A percentile compares a stretch with the other conserved stretches of the same genome.
Conservation (phyloP, 2,888 invertebrate genomes). For the Geophilus truncorum region DNA sequence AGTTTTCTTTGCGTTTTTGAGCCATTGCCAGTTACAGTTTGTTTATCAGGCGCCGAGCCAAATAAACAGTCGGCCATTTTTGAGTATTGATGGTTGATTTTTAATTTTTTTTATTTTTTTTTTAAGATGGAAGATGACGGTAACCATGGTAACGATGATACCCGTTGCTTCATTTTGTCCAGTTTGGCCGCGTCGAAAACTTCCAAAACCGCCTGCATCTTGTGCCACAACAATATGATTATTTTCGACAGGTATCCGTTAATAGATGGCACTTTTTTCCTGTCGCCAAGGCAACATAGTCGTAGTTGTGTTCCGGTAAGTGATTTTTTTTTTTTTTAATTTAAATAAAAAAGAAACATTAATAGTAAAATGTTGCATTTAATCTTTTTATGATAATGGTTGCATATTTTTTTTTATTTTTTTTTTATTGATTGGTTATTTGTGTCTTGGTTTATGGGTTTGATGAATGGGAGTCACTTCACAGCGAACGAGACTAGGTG, state of each 20-base stretch:
- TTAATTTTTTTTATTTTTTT: slow-evolving; percentile 17
- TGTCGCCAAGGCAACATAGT: slow-evolving; percentile 88
- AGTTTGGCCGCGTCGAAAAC: slow-evolving; percentile 87
- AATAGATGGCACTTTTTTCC: slow-evolving; percentile 95
- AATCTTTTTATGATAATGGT: too few species aligned
- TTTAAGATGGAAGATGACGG: slow-evolving; percentile 93
- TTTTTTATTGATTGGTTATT: too few species aligned
- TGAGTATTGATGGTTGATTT: neutral
- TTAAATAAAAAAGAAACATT: neutral
- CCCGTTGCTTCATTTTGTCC: slow-evolving; percentile 89
- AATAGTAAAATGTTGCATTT: neutral
- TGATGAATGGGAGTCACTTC: too few species aligned
- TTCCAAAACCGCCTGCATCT: slow-evolving; percentile 75
- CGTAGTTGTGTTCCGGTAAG: slow-evolving; percentile 78
- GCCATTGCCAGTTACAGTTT: neutral
- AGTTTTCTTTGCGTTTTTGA: neutral
- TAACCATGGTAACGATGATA: slow-evolving; percentile 97
- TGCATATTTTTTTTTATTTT: too few species aligned
- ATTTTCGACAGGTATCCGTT: slow-evolving; percentile 96
- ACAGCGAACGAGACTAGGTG: too few species aligned
- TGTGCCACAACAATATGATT: slow-evolving; percentile 80
- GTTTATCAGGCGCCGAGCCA: too few species aligned
- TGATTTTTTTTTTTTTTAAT: neutral
- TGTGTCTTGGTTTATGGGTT: too few species aligned
- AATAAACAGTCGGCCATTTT: neutral